Conservation (phyloP, 2,797 vertebrate genomes). For the Acomys russatus region DNA sequence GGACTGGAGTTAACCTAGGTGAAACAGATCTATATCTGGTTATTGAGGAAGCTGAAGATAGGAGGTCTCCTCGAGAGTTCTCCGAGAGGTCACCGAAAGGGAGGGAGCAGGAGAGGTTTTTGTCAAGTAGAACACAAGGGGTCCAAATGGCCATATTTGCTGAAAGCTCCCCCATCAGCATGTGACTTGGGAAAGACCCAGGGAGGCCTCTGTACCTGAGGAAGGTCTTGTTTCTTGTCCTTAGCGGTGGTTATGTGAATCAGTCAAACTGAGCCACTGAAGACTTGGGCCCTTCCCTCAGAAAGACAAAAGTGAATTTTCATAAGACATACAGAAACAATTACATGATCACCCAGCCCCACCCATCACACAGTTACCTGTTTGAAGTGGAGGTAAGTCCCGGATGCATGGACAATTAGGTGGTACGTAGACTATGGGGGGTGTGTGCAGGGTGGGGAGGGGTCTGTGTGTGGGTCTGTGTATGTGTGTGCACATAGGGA, state of each 20-base stretch:
- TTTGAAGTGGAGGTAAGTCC: background rate
- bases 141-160: no score
- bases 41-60: no score
- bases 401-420: background rate
- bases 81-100: no score
- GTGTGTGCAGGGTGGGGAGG: background rate
- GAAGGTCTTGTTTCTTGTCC: background rate
- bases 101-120: no score
- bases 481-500: background rate
- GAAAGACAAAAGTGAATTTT: background rate
- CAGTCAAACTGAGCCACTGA: background rate
- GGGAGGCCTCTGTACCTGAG: background rate
- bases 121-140: no score
- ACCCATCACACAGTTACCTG: background rate
- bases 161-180: no score
- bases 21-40: no score
- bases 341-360: background rate
- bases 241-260: background rate
- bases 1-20: no score
- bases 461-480: background rate
- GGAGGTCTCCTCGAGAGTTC: no score
- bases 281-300: background rate
- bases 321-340: background rate
- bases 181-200: background rate
- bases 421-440: background rate